Percentiles rank a stretch among this genome's conserved stretches.
phyloP scores from a whole-genome alignment of 1,140 invertebrate genomes.

The Zaprionus inermis region DNA sequence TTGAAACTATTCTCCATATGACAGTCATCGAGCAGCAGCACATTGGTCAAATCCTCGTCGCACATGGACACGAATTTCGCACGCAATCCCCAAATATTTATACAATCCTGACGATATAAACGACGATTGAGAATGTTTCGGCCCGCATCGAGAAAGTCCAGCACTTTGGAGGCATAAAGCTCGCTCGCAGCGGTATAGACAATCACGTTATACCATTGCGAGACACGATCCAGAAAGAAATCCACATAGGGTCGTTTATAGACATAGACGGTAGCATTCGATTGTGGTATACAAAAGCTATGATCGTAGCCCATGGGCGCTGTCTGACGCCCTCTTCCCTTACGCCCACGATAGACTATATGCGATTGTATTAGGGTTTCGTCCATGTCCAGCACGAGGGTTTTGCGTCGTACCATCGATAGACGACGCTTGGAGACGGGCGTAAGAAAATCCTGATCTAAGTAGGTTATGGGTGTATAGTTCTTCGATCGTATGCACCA shows the following conservation, averaged over 20 bases:
- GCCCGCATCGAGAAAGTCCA: constrained; percentile 51
- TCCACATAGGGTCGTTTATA: constrained; percentile 62
- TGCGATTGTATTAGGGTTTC: constrained; percentile 45
- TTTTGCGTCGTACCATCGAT: constrained; percentile 41
- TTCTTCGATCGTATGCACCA: not conserved
- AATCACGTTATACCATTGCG: constrained; percentile 57
- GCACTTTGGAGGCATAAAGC: constrained; percentile 34
- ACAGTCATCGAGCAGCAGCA: constrained; percentile 46
- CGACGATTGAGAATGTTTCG: constrained; percentile 31
- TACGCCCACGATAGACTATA: not conserved
- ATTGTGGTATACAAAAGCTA: constrained; percentile 7
- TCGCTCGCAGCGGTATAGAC: constrained; percentile 46
- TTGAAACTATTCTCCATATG: constrained; percentile 45
- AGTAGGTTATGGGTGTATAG: constrained; percentile 40
- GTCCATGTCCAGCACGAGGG: constrained; percentile 59
- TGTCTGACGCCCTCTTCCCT: not conserved
- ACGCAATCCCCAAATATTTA: constrained; percentile 22
- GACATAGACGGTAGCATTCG: constrained; percentile 23
- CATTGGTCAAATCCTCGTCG: constrained; percentile 26
- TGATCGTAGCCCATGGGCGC: constrained; percentile 20
- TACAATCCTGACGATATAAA: constrained; percentile 45
- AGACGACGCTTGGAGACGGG: constrained; percentile 39
- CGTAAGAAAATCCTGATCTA: constrained; percentile 7
- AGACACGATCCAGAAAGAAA: constrained; percentile 48
- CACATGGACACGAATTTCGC: constrained; percentile 39